Evolutionary conservation across 1,140 invertebrate species (phyloP).

Genomic region (Zophobas atratus): DNA sequence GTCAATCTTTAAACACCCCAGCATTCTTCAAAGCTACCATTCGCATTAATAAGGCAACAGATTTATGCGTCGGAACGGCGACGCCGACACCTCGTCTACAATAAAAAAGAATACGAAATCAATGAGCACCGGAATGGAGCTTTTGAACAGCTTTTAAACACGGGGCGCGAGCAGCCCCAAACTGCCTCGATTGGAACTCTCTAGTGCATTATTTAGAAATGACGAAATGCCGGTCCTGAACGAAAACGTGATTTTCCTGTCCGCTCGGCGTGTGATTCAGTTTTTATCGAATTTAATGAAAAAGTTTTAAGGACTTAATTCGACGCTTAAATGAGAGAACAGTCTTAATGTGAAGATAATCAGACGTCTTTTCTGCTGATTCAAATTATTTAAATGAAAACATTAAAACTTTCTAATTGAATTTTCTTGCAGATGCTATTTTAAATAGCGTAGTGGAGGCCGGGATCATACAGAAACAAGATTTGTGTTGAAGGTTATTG

Average conservation of each 20-base stretch:
- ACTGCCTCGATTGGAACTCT: neutral
- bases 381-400: constrained; percentile 44
- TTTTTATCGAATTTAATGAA: constrained; percentile 26
- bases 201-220: neutral
- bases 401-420: constrained; percentile 40
- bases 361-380: constrained; percentile 34
- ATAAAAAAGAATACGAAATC: neutral
- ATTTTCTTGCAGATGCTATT: constrained; percentile 12
- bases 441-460: constrained; percentile 5
- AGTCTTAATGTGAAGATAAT: constrained; percentile 34
- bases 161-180: neutral
- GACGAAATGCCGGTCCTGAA: neutral
- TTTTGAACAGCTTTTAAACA: neutral
- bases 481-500: neutral
- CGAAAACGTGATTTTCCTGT: neutral
- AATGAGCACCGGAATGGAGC: neutral
- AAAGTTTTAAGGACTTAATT: constrained; percentile 24
- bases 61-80: constrained; percentile 8
- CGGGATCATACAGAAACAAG: constrained; percentile 13
- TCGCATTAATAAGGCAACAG: constrained; percentile 21
- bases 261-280: constrained; percentile 7
- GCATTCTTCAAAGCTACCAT: neutral
- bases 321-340: constrained; percentile 15
- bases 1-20: constrained; percentile 1
- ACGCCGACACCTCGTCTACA: constrained; percentile 7